Percentiles rank a stretch among this genome's conserved stretches.
These are phyloP conservation scores for Pammene aurita DNA, from an alignment of 2,888 invertebrate genomes.

Conservation along the genomic window DNA sequence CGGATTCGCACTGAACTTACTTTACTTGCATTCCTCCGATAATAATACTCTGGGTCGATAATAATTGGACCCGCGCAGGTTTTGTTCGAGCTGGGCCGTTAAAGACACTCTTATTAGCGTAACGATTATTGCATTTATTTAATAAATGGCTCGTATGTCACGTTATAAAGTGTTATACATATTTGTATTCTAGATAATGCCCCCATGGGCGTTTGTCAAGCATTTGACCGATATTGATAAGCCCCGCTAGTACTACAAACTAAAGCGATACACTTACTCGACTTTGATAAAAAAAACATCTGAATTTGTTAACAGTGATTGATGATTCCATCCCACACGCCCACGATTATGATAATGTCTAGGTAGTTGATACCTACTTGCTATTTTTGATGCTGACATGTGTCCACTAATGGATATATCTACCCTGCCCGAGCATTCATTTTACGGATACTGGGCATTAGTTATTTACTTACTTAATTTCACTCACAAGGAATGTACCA, in stretches of 20 bases:
- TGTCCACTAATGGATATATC: slow-evolving; percentile 18
- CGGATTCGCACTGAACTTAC: slow-evolving; percentile 18
- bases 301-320: slow-evolving; percentile 28
- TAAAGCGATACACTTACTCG: slow-evolving; percentile 16
- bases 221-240: slow-evolving; percentile 67
- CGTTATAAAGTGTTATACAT: slow-evolving; percentile 16
- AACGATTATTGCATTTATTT: slow-evolving; percentile 38
- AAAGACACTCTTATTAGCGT: slow-evolving; percentile 26
- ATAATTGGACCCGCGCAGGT: slow-evolving; percentile 33
- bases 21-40: slow-evolving; percentile 37
- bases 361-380: slow-evolving; percentile 11
- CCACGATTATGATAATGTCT: slow-evolving; percentile 32
- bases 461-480: slow-evolving; percentile 3
- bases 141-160: slow-evolving; percentile 12
- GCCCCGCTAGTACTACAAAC: slow-evolving; percentile 46
- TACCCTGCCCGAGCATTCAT: slow-evolving; percentile 24
- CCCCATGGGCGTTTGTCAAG: slow-evolving; percentile 58
- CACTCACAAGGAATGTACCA: slow-evolving; percentile 27
- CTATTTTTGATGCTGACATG: slow-evolving; percentile 25
- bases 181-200: slow-evolving; percentile 60
- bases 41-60: slow-evolving; percentile 36
- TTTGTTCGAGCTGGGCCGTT: slow-evolving; percentile 20
- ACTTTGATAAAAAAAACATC: slow-evolving; percentile 3
- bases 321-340: slow-evolving; percentile 20
- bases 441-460: slow-evolving; percentile 31